Evolutionary conservation across 2,888 invertebrate genomes (phyloP).

Genomic region (Acrocyrtus sp.): DNA sequence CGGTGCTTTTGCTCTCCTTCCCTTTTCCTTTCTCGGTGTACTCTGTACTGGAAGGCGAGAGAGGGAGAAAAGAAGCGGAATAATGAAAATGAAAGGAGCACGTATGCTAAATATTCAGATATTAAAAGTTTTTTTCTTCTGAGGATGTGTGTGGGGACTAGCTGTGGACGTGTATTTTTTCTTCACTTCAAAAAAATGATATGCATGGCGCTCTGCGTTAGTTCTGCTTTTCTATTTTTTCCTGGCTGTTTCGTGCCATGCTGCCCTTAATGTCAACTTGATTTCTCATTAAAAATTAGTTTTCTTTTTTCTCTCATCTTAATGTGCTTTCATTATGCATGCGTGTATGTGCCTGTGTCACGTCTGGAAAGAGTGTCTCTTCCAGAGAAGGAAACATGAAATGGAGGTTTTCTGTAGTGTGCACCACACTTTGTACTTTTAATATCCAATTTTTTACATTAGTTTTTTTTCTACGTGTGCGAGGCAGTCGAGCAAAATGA

Average conservation of each 20-base stretch:
- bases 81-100: conserved; percentile 43
- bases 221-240: no score
- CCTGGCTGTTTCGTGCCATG: conserved; percentile 24
- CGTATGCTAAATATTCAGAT: no score
- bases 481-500: no score
- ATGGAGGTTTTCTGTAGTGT: not conserved
- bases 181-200: no score
- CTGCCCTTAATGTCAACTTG: conserved; percentile 47
- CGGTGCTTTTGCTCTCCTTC: conserved; percentile 1
- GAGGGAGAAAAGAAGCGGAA: not conserved
- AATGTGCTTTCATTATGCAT: conserved; percentile 28
- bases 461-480: no score
- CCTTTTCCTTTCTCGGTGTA: not conserved
- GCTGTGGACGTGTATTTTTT: no score
- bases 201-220: no score
- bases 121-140: no score
- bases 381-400: not conserved
- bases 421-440: conserved; percentile 15
- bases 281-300: conserved; percentile 52
- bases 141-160: no score
- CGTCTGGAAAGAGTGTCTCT: conserved; percentile 29
- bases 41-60: no score
- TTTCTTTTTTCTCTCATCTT: conserved; percentile 9
- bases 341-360: conserved; percentile 34
- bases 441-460: no score